Percentiles rank a stretch among this genome's conserved stretches.
These are phyloP conservation scores for Metaphire vulgaris DNA, from an alignment of 1,140 invertebrate genomes.

Conservation along the genomic window DNA sequence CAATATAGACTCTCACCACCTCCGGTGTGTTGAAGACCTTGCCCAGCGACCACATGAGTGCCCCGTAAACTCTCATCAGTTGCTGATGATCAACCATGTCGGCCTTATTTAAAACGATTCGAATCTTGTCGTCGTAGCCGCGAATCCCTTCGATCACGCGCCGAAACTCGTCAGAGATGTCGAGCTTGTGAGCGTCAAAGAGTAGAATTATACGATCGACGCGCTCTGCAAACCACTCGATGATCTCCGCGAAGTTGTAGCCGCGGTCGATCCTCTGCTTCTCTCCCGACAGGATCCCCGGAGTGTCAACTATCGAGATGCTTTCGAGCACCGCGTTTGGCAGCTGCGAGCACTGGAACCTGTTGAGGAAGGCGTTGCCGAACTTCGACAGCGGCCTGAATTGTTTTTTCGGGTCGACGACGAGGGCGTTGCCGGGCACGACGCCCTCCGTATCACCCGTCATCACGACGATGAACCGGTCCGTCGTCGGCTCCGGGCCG, in stretches of 20 bases:
- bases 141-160: conserved; percentile 80
- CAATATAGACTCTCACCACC: too few species aligned
- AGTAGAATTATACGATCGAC: conserved; percentile 96
- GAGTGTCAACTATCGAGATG: conserved; percentile 93
- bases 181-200: conserved; percentile 98
- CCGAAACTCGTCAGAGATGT: conserved; percentile 96
- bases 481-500: conserved; percentile 70
- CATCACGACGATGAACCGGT: conserved; percentile 97
- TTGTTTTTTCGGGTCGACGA: conserved; percentile 95
- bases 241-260: conserved; percentile 95
- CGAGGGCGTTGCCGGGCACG: too few species aligned
- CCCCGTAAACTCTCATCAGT: conserved; percentile 95
- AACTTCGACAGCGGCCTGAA: conserved; percentile 90
- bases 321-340: conserved; percentile 71
- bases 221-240: conserved; percentile 97
- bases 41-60: conserved; percentile 93
- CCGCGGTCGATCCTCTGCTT: conserved; percentile 92
- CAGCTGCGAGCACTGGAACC: conserved; percentile 74
- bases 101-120: conserved; percentile 96
- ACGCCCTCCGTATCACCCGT: conserved; percentile 67
- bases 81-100: conserved; percentile 99
- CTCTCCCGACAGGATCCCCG: conserved; percentile 81
- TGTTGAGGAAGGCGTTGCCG: conserved; percentile 93
- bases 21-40: conserved; percentile 84
- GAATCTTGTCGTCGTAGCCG: conserved; percentile 94